phyloP scores from a whole-genome alignment of 1,140 invertebrate species.

The Drosophila asahinai region DNA sequence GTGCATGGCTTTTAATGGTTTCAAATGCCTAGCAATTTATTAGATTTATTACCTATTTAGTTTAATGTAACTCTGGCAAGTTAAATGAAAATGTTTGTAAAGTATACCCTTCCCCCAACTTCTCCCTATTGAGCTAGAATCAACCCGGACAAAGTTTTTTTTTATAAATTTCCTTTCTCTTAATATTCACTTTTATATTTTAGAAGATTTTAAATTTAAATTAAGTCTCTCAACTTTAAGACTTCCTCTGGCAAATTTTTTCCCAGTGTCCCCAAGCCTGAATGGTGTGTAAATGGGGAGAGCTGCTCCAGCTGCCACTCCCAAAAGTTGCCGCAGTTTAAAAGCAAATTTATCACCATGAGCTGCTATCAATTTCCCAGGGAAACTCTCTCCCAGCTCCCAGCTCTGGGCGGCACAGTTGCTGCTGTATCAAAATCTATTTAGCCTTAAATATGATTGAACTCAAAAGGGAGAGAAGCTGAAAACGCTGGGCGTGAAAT shows the following conservation, averaged over 20 bases:
- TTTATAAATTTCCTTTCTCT: too few relatives aligned
- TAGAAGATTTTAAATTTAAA: not conserved
- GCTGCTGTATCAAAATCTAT: conserved; percentile 57
- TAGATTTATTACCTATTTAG: too few relatives aligned
- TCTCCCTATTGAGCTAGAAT: too few relatives aligned
- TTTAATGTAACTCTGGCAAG: too few relatives aligned
- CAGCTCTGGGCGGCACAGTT: conserved; percentile 21
- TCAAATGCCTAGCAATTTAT: too few relatives aligned
- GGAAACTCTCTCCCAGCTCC: conserved; percentile 1
- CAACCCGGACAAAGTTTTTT: too few relatives aligned
- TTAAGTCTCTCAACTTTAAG: too few relatives aligned
- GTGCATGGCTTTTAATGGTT: too few relatives aligned
- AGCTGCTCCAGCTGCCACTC: conserved; percentile 6
- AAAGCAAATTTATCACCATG: conserved; percentile 61
- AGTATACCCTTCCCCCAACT: too few relatives aligned
- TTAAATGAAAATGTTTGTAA: too few relatives aligned
- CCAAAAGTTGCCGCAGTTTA: conserved; percentile 45
- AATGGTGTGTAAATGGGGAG: not conserved
- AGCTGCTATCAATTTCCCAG: conserved; percentile 66
- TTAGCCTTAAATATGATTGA: conserved; percentile 78
- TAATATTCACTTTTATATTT: not conserved
- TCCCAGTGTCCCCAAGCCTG: not conserved
- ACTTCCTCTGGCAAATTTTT: not conserved
- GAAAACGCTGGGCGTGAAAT: conserved; percentile 63
- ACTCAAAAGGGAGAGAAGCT: conserved; percentile 54